Evolutionary conservation across 2,113 vertebrate species (phyloP), one percentile per base, ranked within the genome.

Genomic region (Sclerurus mexicanus): DNA sequence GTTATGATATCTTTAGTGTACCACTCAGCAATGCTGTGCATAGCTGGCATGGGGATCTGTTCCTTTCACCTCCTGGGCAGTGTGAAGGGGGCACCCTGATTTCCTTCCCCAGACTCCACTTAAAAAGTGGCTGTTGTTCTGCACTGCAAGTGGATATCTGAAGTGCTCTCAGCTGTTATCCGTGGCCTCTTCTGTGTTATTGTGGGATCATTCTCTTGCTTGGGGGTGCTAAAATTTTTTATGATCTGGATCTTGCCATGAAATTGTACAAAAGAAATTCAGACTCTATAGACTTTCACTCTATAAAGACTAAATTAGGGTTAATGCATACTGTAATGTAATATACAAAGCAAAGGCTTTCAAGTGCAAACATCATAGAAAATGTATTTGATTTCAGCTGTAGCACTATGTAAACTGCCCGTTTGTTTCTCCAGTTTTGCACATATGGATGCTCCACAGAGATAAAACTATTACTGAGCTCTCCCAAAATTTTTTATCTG

Each of bases 131-230:
- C 76, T 77, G 53, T 66, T 63, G 42, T 76, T 90, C 59, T 67
- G 27, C 42, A 5, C 21, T 67, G 64, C 39, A 62, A 33, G 35
- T 39, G 40, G 53, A 40, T 82, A 12, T 4, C 1, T 49, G 28
- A 23, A 56, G 58, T 85, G 69, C 73, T 63, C 16, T 95, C 53
- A 47, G 60, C 64, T 93, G 4, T 46, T 53, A 30, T 8, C 67
- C 2, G 0, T 44, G 22, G 20, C 30, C 52, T 68, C 44, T 37
- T 52, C 25, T 39, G 31, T 0, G 2, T 68, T 78, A 21, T 3
- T 91, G 53, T 24, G 44, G 74, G 24, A 62, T 64, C 39, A 39
- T 73, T 87, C n/a, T 49, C n/a, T 85, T 20, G 20, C 25, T 73
- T 7, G 10, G 24, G 10, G 11, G 1, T 81, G 80, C 68, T 84